phyloP scores from a whole-genome alignment of 2,888 invertebrate species.

The Apodemia duryi region DNA sequence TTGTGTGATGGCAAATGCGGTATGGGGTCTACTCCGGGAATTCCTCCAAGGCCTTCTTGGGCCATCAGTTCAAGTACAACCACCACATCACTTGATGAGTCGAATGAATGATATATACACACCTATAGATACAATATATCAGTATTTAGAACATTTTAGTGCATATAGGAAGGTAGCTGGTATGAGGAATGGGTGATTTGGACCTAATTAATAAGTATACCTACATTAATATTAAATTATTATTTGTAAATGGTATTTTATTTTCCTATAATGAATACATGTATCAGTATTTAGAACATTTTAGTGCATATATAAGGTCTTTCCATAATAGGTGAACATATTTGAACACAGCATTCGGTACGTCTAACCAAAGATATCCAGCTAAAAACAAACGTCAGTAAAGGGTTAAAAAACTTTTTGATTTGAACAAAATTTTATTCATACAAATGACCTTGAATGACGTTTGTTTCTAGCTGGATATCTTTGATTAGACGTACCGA shows the following conservation, averaged over 20 bases:
- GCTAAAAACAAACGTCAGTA: too few relatives aligned
- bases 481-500: too few relatives aligned
- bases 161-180: constrained; percentile 90
- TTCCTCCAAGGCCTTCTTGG: constrained; percentile 95
- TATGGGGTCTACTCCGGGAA: constrained; percentile 95
- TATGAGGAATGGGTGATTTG: constrained; percentile 43
- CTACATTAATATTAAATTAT: not conserved
- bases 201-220: constrained; percentile 1
- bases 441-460: too few relatives aligned
- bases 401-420: too few relatives aligned
- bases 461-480: too few relatives aligned
- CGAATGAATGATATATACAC: constrained; percentile 92
- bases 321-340: too few relatives aligned
- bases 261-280: too few relatives aligned
- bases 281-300: too few relatives aligned
- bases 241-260: not conserved
- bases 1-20: constrained; percentile 91
- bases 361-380: too few relatives aligned
- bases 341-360: too few relatives aligned
- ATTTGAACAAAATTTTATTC: too few relatives aligned
- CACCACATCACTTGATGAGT: constrained; percentile 85
- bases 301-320: too few relatives aligned
- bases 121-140: constrained; percentile 95
- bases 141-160: constrained; percentile 96
- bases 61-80: constrained; percentile 84